A percentile compares a stretch with the other conserved stretches of the same genome.
These are phyloP conservation scores for Eumacrocentrus americanus DNA, from an alignment of 2,888 invertebrate genomes.

Conservation along the genomic window DNA sequence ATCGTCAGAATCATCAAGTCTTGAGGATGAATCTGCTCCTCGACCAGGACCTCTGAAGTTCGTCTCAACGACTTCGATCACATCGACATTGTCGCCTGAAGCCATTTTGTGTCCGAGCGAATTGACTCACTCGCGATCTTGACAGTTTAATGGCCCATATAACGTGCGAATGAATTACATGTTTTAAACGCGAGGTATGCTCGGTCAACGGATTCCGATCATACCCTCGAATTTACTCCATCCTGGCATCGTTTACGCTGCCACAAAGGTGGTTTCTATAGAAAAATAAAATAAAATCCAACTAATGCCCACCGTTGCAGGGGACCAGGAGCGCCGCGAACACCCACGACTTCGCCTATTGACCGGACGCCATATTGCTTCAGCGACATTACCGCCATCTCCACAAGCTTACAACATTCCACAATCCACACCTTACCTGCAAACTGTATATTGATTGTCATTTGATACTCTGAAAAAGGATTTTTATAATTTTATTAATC, in stretches of 20 bases:
- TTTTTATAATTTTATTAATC: no score
- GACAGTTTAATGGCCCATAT: constrained; percentile 20
- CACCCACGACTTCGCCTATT: constrained; percentile 41
- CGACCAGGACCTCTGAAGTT: constrained; percentile 57
- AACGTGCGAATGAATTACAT: constrained; percentile 22
- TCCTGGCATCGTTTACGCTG: neutral
- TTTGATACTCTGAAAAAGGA: no score
- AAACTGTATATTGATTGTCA: no score
- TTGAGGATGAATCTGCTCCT: constrained; percentile 65
- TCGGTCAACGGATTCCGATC: neutral
- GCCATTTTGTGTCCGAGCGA: constrained; percentile 69
- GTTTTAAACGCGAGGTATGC: constrained; percentile 12
- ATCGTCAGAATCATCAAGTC: constrained; percentile 66
- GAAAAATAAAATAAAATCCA: neutral
- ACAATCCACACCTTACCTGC: no score
- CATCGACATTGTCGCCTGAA: constrained; percentile 81
- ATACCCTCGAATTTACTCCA: neutral
- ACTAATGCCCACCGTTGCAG: constrained; percentile 36
- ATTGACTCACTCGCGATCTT: constrained; percentile 24
- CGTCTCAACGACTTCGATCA: constrained; percentile 78
- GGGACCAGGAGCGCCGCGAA: constrained; percentile 21
- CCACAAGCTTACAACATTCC: no score
- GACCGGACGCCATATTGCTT: constrained; percentile 49
- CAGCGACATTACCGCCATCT: neutral
- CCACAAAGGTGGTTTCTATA: neutral